phyloP scores from a whole-genome alignment of 1,140 invertebrate species.

The Condylostylus longicornis region DNA sequence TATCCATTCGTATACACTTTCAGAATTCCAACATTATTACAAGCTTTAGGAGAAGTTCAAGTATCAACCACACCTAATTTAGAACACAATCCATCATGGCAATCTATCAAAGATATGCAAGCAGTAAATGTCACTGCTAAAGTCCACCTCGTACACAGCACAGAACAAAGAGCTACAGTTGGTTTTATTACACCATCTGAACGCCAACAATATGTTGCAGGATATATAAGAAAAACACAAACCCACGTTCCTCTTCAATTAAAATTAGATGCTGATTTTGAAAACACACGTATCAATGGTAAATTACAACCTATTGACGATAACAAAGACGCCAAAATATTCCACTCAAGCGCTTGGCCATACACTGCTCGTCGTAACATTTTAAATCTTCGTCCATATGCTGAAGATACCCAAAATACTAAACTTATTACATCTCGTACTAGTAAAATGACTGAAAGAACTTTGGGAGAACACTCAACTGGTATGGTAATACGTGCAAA shows the following conservation, averaged over 20 bases:
- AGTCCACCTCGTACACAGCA: slow-evolving; percentile 33
- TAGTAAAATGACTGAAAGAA: slow-evolving; percentile 22
- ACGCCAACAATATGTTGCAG: slow-evolving; percentile 39
- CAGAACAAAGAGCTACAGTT: slow-evolving; percentile 39
- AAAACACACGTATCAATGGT: slow-evolving; percentile 32
- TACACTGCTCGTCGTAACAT: slow-evolving; percentile 42
- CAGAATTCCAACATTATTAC: slow-evolving; percentile 35
- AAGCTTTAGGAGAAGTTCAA: slow-evolving; percentile 33
- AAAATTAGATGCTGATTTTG: slow-evolving; percentile 31
- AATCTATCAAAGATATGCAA: slow-evolving; percentile 4
- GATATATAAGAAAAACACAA: slow-evolving; percentile 41
- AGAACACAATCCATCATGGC: slow-evolving; percentile 1
- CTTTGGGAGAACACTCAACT: slow-evolving; percentile 26
- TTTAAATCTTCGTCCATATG: slow-evolving; percentile 32
- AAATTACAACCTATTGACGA: slow-evolving; percentile 33
- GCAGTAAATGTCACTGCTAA: slow-evolving; percentile 31
- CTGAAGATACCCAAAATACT: slow-evolving; percentile 15
- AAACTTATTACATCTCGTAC: slow-evolving; percentile 26
- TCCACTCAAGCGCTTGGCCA: slow-evolving; percentile 42
- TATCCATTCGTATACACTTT: slow-evolving; percentile 47
- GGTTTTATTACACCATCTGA: slow-evolving; percentile 48
- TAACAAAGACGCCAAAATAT: slow-evolving; percentile 33
- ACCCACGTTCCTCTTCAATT: slow-evolving; percentile 36
- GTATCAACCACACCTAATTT: slow-evolving; percentile 26
- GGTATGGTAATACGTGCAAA: slow-evolving; percentile 35